Percentiles rank a stretch among this genome's conserved stretches.
phyloP scores from a whole-genome alignment of 2,888 invertebrate species.

The Selenia dentaria region DNA sequence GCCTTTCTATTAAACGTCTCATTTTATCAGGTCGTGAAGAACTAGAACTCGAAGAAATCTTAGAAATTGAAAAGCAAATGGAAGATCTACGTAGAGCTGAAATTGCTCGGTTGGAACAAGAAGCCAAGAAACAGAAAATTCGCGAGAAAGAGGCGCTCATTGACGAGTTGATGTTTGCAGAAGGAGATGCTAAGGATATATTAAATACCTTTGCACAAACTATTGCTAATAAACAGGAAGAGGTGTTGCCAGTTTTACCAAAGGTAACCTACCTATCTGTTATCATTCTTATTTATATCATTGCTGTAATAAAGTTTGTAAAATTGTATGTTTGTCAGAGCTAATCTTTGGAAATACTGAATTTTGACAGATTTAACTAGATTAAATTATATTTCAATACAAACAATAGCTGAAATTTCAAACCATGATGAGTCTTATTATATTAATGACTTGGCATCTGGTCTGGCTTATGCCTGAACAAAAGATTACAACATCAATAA shows the following conservation, averaged over 20 bases:
- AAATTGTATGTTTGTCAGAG: too few species aligned
- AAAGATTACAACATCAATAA: too few species aligned
- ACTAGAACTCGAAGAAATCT: conserved; percentile 92
- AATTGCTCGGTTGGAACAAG: conserved; percentile 86
- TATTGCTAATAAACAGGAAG: conserved; percentile 88
- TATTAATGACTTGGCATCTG: too few species aligned
- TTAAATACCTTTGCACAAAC: conserved; percentile 91
- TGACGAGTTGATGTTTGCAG: conserved; percentile 97
- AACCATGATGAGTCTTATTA: too few species aligned
- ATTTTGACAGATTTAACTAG: too few species aligned
- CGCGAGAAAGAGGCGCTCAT: conserved; percentile 96
- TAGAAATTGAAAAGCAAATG: conserved; percentile 92
- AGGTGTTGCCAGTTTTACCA: conserved; percentile 67
- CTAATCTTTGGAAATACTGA: too few species aligned
- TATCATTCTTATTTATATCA: too few species aligned
- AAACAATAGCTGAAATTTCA: too few species aligned
- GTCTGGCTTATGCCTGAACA: too few species aligned
- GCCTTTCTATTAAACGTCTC: too few species aligned
- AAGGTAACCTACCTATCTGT: conserved; percentile 61
- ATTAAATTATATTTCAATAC: too few species aligned
- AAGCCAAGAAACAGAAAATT: conserved; percentile 92
- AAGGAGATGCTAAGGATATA: conserved; percentile 95
- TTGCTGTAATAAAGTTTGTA: too few species aligned
- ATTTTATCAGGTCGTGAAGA: conserved; percentile 90
- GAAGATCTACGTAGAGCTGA: conserved; percentile 90